phyloP scores from a whole-genome alignment of 2,113 vertebrate genomes.

The Jacana jacana region DNA sequence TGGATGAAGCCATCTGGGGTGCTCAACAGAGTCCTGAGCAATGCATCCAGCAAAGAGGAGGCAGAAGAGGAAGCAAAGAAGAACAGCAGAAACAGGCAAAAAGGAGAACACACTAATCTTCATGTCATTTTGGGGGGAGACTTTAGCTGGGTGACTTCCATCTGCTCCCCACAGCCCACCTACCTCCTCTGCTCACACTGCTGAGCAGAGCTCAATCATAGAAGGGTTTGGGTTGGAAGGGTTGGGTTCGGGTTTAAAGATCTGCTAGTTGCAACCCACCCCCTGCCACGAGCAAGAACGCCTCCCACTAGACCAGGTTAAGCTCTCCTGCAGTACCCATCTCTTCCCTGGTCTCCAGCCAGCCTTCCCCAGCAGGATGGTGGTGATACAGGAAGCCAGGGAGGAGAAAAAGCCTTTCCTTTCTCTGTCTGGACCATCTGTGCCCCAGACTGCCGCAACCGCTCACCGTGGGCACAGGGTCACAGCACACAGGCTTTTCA shows the following conservation, averaged over 20 bases:
- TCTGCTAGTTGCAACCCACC: not conserved
- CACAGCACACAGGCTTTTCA: not conserved
- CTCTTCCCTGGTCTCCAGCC: not conserved
- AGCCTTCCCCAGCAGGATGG: not conserved
- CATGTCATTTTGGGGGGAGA: not conserved
- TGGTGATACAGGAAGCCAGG: not conserved
- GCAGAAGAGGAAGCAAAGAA: not conserved
- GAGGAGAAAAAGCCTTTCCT: not conserved
- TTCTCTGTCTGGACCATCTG: not conserved
- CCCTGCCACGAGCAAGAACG: not conserved
- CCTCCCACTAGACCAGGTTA: not conserved
- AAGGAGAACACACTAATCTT: not conserved
- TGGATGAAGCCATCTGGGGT: not conserved
- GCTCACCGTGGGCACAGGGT: not conserved
- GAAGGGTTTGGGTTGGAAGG: not conserved
- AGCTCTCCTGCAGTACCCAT: not conserved
- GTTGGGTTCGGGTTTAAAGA: too few relatives aligned
- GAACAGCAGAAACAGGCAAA: not conserved
- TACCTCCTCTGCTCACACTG: too few relatives aligned
- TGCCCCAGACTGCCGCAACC: rapidly evolving
- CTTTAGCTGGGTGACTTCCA: not conserved
- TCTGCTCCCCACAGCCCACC: not conserved
- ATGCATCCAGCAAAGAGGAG: not conserved
- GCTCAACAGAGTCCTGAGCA: not conserved
- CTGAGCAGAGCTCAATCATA: not conserved